Percentiles rank a stretch among this genome's conserved stretches.
These are phyloP conservation scores for Ochotona curzoniae DNA, from an alignment of 2,113 vertebrate genomes.

Conservation along the genomic window DNA sequence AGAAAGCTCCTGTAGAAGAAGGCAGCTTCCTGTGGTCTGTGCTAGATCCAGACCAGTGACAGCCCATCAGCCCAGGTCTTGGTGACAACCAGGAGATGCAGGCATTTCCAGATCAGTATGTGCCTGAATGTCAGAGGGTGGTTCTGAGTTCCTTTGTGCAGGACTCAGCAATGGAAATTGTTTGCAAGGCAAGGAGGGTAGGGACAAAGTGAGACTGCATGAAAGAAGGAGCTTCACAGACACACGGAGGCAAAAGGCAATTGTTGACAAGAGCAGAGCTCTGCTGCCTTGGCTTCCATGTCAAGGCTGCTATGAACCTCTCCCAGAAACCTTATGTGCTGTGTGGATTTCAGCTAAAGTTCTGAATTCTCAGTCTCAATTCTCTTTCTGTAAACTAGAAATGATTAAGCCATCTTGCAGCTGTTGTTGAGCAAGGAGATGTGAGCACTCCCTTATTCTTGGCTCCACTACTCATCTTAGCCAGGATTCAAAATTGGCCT, in stretches of 20 bases:
- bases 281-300: too few relatives aligned
- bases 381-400: not conserved
- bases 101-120: not conserved
- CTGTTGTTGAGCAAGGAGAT: not conserved
- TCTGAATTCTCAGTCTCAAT: not conserved
- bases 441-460: too few relatives aligned
- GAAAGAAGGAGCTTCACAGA: not conserved
- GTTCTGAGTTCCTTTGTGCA: too few relatives aligned
- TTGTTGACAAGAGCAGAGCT: not conserved
- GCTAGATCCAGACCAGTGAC: not conserved
- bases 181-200: not conserved
- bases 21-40: not conserved
- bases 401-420: too few relatives aligned
- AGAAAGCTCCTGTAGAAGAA: not conserved
- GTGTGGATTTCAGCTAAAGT: not conserved
- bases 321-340: not conserved
- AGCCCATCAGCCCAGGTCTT: too few relatives aligned
- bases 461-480: too few relatives aligned
- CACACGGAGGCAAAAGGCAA: not conserved
- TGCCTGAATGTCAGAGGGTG: not conserved
- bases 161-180: not conserved
- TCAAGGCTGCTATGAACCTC: rapidly evolving
- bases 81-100: not conserved
- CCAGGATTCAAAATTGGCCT: too few relatives aligned
- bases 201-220: rapidly evolving